Evolutionary conservation across 2,113 vertebrate genomes (phyloP).

Genomic region (Actenoides lindsayi): DNA sequence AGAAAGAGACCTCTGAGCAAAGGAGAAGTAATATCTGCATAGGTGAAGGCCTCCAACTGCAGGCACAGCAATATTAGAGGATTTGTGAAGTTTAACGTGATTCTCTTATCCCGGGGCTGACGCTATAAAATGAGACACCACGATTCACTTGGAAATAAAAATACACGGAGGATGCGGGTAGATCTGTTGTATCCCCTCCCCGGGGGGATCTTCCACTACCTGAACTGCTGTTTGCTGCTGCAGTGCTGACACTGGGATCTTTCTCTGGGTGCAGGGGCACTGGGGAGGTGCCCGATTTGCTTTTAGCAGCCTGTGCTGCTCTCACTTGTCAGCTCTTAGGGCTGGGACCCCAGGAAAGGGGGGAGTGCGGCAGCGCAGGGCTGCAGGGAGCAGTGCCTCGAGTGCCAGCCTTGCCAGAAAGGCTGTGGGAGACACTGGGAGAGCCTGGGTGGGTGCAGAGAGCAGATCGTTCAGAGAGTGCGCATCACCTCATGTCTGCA

Average conservation of each 20-base stretch:
- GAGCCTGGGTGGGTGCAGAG: background rate
- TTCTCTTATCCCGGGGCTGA: background rate
- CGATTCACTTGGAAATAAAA: background rate
- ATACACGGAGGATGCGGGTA: background rate
- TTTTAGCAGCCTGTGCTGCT: background rate
- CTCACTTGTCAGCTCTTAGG: background rate
- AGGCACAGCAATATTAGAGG: slow-evolving; percentile 28
- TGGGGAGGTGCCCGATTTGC: background rate
- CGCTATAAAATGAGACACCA: background rate
- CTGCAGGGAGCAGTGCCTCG: background rate
- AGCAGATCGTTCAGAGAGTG: background rate
- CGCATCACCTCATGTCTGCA: fast-evolving
- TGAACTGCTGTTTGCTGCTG: background rate
- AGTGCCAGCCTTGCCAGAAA: background rate
- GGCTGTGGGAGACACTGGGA: fast-evolving
- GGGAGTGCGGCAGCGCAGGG: too few relatives aligned
- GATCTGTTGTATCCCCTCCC: background rate
- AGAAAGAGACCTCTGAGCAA: slow-evolving; percentile 53
- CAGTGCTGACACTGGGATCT: background rate
- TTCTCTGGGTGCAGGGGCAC: too few relatives aligned
- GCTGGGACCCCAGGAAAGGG: background rate
- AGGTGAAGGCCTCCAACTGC: background rate
- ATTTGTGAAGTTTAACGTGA: slow-evolving; percentile 35
- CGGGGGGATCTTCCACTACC: background rate
- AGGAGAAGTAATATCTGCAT: slow-evolving; percentile 52